Evolutionary conservation across 2,113 vertebrate genomes (phyloP).

Genomic region (Tringa solitaria): DNA sequence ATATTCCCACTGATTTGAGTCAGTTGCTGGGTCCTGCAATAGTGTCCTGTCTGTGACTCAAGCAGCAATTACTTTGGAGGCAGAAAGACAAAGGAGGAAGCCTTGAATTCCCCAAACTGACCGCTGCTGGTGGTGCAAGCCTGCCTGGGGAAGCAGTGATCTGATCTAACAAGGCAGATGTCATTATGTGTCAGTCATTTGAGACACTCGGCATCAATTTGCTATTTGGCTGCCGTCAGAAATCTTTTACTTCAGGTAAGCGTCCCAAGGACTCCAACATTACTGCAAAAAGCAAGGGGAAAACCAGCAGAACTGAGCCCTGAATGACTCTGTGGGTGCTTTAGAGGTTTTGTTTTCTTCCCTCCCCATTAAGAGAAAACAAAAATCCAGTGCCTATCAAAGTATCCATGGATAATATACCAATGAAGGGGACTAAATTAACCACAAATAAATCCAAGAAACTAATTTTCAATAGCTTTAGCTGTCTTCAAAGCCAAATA

Average conservation of each 20-base stretch:
- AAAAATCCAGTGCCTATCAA: background rate
- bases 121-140: background rate
- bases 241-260: background rate
- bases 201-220: background rate
- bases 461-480: slow-evolving; percentile 14
- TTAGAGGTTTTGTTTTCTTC: background rate
- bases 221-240: background rate
- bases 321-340: background rate
- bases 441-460: background rate
- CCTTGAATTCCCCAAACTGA: background rate
- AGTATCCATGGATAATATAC: background rate
- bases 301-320: background rate
- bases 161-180: background rate
- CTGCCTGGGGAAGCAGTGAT: background rate
- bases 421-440: background rate
- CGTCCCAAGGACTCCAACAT: rapidly evolving
- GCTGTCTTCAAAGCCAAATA: slow-evolving; percentile 22
- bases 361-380: background rate
- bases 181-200: background rate
- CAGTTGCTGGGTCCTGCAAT: background rate
- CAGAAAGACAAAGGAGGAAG: background rate
- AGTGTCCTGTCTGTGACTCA: background rate
- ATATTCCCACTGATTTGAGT: background rate
- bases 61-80: background rate
- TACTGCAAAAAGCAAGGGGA: background rate